A percentile compares a stretch with the other conserved stretches of the same genome.
Evolutionary conservation across 2,888 invertebrate species (phyloP).

Genomic region (Cosmia pyralina): DNA sequence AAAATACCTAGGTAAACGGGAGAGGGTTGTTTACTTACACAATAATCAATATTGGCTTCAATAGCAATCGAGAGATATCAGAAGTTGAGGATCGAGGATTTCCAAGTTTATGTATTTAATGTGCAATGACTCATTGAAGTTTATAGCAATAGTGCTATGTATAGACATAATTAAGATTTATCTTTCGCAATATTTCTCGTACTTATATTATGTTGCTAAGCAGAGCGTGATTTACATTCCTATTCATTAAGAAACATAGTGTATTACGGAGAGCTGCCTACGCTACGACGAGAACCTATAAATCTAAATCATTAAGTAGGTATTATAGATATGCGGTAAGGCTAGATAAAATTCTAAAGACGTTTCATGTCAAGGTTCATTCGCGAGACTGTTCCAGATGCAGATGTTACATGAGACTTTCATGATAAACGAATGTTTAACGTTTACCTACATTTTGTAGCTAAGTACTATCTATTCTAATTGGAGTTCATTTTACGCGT

Average conservation of each 20-base stretch:
- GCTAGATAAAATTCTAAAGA: conserved; percentile 16
- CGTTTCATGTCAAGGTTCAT: conserved; percentile 10
- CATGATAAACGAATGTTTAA: conserved; percentile 42
- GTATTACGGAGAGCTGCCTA: conserved; percentile 2
- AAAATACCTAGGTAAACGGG: conserved; percentile 8
- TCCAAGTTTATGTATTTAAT: conserved; percentile 10
- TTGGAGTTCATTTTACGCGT: conserved; percentile 29
- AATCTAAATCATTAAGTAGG: conserved; percentile 2
- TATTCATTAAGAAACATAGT: conserved; percentile 12
- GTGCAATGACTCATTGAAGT: conserved; percentile 20
- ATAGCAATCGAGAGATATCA: conserved; percentile 17
- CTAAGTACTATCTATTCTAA: conserved; percentile 30
- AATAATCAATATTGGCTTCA: conserved; percentile 36
- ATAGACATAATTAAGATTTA: neutral
- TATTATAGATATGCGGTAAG: conserved; percentile 20
- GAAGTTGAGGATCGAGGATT: neutral
- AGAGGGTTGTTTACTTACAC: conserved; percentile 18
- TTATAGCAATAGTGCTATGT: conserved; percentile 5
- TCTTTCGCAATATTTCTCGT: neutral
- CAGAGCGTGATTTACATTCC: neutral
- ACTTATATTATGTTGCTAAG: conserved; percentile 6
- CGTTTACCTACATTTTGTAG: conserved; percentile 16
- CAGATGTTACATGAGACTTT: conserved; percentile 43
- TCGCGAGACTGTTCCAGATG: too few species aligned
- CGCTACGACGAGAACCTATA: conserved; percentile 1